phyloP scores from a whole-genome alignment of 2,888 invertebrate species.

The Campaea margaritaria region DNA sequence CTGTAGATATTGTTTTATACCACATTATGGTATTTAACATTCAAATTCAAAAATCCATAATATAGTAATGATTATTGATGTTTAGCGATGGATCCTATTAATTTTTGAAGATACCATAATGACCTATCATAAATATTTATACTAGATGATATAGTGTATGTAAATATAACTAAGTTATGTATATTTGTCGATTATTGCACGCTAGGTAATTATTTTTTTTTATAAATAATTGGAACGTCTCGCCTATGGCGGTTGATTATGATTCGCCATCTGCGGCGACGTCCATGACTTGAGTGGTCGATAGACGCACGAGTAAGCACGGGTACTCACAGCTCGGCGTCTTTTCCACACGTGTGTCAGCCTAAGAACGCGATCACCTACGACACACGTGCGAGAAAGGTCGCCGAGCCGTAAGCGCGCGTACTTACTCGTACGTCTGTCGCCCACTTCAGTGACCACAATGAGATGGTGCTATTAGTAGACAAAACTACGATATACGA shows the following conservation, averaged over 20 bases:
- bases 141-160: slow-evolving; percentile 37
- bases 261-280: slow-evolving; percentile 35
- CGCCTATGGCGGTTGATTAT: slow-evolving; percentile 33
- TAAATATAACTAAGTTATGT: slow-evolving; percentile 34
- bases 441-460: slow-evolving; percentile 15
- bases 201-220: slow-evolving; percentile 35
- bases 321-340: too few species aligned
- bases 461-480: slow-evolving; percentile 33
- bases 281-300: slow-evolving; percentile 8
- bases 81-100: slow-evolving; percentile 35
- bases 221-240: slow-evolving; percentile 40
- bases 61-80: slow-evolving; percentile 23
- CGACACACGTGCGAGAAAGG: too few species aligned
- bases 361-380: too few species aligned
- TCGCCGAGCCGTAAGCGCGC: too few species aligned
- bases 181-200: slow-evolving; percentile 44
- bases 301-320: too few species aligned
- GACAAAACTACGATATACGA: slow-evolving; percentile 30
- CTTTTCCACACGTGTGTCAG: too few species aligned
- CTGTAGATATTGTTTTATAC: slow-evolving; percentile 40
- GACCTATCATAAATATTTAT: slow-evolving; percentile 29
- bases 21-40: slow-evolving; percentile 42
- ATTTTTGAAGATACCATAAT: slow-evolving; percentile 33
- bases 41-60: slow-evolving; percentile 39
- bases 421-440: too few species aligned